Evolutionary conservation across 2,113 vertebrate species (phyloP).

Genomic region (Alces alces): DNA sequence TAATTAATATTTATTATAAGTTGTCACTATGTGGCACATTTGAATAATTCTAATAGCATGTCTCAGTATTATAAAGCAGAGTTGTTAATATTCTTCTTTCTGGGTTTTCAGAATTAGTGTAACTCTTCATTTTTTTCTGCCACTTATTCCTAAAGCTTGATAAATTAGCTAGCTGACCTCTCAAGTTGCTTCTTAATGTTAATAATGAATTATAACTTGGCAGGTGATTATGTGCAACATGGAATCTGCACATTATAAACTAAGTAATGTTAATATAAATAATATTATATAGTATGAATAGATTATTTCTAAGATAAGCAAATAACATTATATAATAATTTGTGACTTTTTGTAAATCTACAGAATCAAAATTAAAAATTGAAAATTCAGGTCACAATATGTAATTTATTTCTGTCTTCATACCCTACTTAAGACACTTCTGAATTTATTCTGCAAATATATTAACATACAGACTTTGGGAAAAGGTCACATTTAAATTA

Average conservation of each 20-base stretch:
- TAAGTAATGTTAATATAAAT: neutral
- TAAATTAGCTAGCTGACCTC: neutral
- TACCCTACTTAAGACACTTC: slow-evolving; percentile 68
- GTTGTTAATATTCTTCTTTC: neutral
- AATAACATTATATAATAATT: neutral
- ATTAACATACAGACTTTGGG: slow-evolving; percentile 69
- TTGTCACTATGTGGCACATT: neutral
- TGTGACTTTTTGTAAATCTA: neutral
- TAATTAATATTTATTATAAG: neutral
- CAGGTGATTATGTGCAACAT: neutral
- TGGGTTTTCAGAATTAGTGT: neutral
- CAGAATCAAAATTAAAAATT: slow-evolving; percentile 42
- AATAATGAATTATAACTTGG: neutral
- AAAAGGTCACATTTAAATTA: slow-evolving; percentile 77
- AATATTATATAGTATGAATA: neutral
- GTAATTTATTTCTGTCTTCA: slow-evolving; percentile 15
- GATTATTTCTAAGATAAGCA: neutral
- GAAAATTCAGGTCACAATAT: slow-evolving; percentile 48
- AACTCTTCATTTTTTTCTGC: neutral
- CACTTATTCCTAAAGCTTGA: neutral
- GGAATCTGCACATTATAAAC: neutral
- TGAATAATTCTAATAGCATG: neutral
- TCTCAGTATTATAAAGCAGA: neutral
- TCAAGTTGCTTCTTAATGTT: neutral
- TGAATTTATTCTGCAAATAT: slow-evolving; percentile 66